These are phyloP conservation scores for Scatophagus argus DNA, from an alignment of 2,113 vertebrate species.

Conservation along the genomic window DNA sequence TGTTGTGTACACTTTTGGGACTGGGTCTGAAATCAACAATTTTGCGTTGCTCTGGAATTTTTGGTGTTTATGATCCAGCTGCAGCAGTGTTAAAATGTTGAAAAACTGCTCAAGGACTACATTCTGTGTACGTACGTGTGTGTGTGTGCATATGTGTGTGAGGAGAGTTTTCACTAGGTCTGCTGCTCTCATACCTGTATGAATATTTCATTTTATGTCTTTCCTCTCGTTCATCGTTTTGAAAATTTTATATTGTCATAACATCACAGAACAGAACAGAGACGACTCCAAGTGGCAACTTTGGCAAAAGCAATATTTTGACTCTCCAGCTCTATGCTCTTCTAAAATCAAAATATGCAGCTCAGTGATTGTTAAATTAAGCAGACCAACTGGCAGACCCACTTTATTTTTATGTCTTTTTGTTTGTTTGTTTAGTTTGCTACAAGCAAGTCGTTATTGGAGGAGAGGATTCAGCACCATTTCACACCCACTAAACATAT, in stretches of 20 bases:
- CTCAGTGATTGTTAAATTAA: conserved; percentile 17
- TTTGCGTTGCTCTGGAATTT: not conserved
- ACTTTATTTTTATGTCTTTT: conserved; percentile 25
- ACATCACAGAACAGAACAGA: conserved; percentile 7
- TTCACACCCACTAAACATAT: conserved; percentile 24
- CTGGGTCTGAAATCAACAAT: not conserved
- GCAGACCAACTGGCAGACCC: not conserved
- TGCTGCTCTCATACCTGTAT: not conserved
- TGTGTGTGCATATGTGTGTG: not conserved
- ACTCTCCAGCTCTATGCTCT: not conserved
- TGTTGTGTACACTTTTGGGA: not conserved
- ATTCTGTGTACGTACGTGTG: too few species aligned
- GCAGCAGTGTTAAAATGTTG: not conserved
- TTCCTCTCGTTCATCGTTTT: conserved; percentile 9
- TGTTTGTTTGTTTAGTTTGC: not conserved
- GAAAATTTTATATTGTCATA: not conserved
- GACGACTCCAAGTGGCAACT: not conserved
- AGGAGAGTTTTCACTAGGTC: not conserved
- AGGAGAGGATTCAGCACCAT: not conserved
- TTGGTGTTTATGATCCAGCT: not conserved
- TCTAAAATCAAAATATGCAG: conserved; percentile 8
- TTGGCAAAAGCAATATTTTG: not conserved
- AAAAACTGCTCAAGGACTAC: not conserved
- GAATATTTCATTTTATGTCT: not conserved
- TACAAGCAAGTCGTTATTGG: conserved; percentile 3